Evolutionary conservation across 2,888 invertebrate genomes (phyloP), one percentile per base, ranked within the genome.

Genomic region (Beris chalybata): DNA sequence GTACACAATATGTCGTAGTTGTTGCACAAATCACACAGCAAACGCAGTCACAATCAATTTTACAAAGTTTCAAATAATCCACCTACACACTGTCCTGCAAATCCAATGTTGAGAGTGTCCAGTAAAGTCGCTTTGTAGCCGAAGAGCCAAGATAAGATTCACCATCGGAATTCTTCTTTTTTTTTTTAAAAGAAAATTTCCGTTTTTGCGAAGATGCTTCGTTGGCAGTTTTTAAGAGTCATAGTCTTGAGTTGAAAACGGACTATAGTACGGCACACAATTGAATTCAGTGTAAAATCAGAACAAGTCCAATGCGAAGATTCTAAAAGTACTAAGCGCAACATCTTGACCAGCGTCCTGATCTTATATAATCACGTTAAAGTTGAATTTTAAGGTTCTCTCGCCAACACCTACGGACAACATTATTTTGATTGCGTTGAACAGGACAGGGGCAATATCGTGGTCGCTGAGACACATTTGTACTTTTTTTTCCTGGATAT

Each of bases 371-470:
- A 66, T 64, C 58, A 64, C 59, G 53, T 66, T 68, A 64, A 63
- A 64, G 50, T 55, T 66, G 22, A 68, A 66, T 66, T 66, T 68
- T 64, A 58, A 66, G 66, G 66, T 68, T 61, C 22, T 22, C 22
- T 61, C 65, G 55, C 56, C 66, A 63, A 68, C 68, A 66, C 68
- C 68, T 68, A 68, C 68, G 61, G 63, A 66, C 68, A 63, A 68
- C 65, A 68, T 68, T 61, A 68, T 68, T 22, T 68, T 68, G 68
- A 66, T 66, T 68, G 44, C 47, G 52, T 15, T 29, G 38, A 38
- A 32, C 31, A 30, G 47, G 6, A 12, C 9, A 0, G 15, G 45
- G 64, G 13, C n/a, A 43, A 38, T 38, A 38, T 43, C 7, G 29
- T 43, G 53, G n/a, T 15, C 45, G 11, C 6, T 29, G 7, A 44